These are phyloP conservation scores for Pogoniulus pusillus DNA, from an alignment of 2,797 vertebrate genomes.

Conservation along the genomic window DNA sequence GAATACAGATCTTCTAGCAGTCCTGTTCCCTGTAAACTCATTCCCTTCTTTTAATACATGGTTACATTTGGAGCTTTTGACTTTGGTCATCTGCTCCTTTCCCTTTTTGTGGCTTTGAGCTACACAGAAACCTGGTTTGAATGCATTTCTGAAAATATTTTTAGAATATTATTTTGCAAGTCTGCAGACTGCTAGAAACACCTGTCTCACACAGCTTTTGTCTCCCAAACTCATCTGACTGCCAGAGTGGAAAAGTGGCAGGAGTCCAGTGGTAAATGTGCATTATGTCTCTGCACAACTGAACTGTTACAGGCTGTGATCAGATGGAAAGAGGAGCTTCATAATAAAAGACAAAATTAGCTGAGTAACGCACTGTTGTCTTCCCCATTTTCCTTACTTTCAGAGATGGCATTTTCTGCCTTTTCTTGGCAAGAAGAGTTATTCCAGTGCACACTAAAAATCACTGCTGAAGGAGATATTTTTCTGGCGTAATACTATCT, in stretches of 20 bases:
- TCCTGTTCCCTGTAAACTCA: neutral
- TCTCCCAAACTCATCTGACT: conserved; percentile 11
- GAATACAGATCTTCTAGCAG: neutral
- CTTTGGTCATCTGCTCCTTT: neutral
- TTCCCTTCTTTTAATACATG: neutral
- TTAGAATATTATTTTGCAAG: neutral
- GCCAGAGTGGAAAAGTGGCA: conserved; percentile 52
- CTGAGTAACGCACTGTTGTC: neutral
- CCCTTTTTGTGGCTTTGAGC: neutral
- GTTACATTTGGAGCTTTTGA: neutral
- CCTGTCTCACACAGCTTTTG: neutral
- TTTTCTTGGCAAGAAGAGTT: neutral
- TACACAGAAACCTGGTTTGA: neutral
- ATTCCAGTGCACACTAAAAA: neutral
- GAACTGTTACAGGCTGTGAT: neutral
- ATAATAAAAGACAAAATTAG: conserved; percentile 30
- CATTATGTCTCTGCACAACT: neutral
- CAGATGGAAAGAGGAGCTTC: conserved; percentile 23
- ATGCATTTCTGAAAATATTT: neutral
- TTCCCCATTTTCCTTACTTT: neutral
- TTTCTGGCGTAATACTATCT: neutral
- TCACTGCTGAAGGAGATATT: neutral
- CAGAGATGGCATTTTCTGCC: neutral
- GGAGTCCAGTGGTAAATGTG: conserved; percentile 20
- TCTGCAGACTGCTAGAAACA: conserved; percentile 13